Evolutionary conservation across 1,140 invertebrate genomes (phyloP).

Genomic region (Pseudomyrmex concolor): DNA sequence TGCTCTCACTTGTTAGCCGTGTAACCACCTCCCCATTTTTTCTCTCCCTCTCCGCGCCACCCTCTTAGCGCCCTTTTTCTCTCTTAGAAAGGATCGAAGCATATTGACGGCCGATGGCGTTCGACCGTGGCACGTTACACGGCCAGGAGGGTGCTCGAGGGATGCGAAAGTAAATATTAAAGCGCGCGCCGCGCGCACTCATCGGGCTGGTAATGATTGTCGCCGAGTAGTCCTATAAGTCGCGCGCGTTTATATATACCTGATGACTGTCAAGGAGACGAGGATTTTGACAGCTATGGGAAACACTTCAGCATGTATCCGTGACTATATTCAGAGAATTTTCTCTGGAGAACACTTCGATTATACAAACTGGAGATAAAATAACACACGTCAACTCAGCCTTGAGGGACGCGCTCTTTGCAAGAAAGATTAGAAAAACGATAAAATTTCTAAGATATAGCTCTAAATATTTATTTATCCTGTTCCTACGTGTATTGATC

Average conservation of each 20-base stretch:
- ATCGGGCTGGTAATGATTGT: slow-evolving; percentile 80
- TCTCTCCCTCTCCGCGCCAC: slow-evolving; percentile 45
- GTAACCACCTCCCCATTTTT: slow-evolving; percentile 46
- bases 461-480: slow-evolving; percentile 27
- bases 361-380: neutral
- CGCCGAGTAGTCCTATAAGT: slow-evolving; percentile 65
- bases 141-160: slow-evolving; percentile 72
- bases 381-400: slow-evolving; percentile 1
- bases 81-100: slow-evolving; percentile 74
- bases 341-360: neutral
- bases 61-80: slow-evolving; percentile 73
- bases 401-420: neutral
- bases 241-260: slow-evolving; percentile 35
- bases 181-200: slow-evolving; percentile 77
- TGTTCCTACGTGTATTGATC: neutral
- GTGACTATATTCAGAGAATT: slow-evolving; percentile 6
- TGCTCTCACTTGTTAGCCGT: slow-evolving; percentile 70
- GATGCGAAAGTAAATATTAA: slow-evolving; percentile 82
- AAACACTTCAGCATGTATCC: slow-evolving; percentile 72
- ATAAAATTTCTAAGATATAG: slow-evolving; percentile 8
- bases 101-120: slow-evolving; percentile 81
- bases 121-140: slow-evolving; percentile 75
- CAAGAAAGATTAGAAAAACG: slow-evolving; percentile 22
- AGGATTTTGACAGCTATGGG: slow-evolving; percentile 77
- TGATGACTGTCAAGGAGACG: slow-evolving; percentile 59